Base-by-base conservation (phyloP, 2,797 vertebrate genomes). In the Vespertilio murinus region DNA sequence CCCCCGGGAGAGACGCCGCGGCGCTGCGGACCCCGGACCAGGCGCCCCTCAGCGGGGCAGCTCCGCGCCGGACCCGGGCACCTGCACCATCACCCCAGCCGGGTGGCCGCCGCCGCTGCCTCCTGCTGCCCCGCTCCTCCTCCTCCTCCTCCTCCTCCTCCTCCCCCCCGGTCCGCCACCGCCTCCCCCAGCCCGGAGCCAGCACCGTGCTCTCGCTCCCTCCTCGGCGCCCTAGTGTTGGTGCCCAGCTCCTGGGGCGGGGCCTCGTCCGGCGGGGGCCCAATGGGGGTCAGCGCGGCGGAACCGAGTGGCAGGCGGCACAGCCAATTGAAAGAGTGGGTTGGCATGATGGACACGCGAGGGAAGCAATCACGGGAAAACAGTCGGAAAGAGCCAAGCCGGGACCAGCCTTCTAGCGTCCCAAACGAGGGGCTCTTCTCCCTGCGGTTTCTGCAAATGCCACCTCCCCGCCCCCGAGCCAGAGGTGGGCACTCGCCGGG, bases 11-110 rank as follows among this genome's bases (percentile, higher is more conserved):
- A 94, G 86, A 97, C 88, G 92, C 93, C 91, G 94, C 81, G 73
- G 86, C 84, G 90, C 95, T 96, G 97, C 87, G 38, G 94, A 95
- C 94, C 94, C 95, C n/a, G 91, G 78, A 84, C 92, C 35, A 78
- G 90, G 87, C 87, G 96, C 93, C 93, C 97, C 96, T 95, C 93
- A 96, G 80, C 97, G 92, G 69, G 95, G 88, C 90, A 88, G 96
- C 91, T 90, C 94, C 90, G 90, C 95, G 87, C 97, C 70, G 89
- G 79, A 81, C 91, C 65, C 65, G 14, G 87, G 85, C 96, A 95
- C 96, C 95, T 92, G 97, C 95, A 97, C 95, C 97, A 97, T 97
- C 97, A 92, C 96, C 97, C 82, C 93, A 75, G 77, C 70, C 28
- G 2, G 10, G 85, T 85, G 8, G 85, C 82, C 74, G 69, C 93